Percentiles rank a stretch among this genome's conserved stretches.
Evolutionary conservation across 2,797 vertebrate species (phyloP).

Genomic region (Sebastes kiyomatsui): DNA sequence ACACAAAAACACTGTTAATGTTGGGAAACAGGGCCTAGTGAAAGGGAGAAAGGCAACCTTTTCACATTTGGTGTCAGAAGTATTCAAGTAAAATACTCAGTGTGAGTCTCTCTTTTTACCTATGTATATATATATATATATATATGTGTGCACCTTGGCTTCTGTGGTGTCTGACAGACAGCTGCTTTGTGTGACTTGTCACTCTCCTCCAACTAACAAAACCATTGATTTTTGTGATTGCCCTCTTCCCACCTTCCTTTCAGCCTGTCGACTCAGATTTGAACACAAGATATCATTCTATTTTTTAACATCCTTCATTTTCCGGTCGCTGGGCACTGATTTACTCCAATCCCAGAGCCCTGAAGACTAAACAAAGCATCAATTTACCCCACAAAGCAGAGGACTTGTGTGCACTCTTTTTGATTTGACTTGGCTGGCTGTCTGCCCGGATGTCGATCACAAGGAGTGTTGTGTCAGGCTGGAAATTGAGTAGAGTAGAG

Average conservation of each 20-base stretch:
- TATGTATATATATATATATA: neutral
- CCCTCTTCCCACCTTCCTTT: slow-evolving; percentile 8
- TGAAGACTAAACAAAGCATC: neutral
- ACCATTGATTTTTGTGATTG: slow-evolving; percentile 42
- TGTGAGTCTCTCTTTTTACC: neutral
- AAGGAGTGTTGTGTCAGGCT: neutral
- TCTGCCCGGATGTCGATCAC: neutral
- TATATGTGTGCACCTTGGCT: neutral
- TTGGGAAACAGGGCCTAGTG: too few species aligned
- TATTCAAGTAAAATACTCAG: neutral
- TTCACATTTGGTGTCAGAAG: too few species aligned
- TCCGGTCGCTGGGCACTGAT: neutral
- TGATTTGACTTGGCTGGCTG: neutral
- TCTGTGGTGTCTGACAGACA: neutral
- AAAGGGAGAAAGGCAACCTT: too few species aligned
- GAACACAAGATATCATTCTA: neutral
- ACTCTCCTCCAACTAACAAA: slow-evolving; percentile 7
- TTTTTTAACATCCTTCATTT: slow-evolving; percentile 21
- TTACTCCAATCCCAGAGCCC: neutral
- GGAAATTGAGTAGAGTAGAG: neutral
- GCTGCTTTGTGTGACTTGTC: slow-evolving; percentile 20
- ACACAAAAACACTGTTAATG: too few species aligned
- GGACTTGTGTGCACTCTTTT: neutral
- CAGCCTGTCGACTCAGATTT: slow-evolving; percentile 6
- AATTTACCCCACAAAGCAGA: neutral